Evolutionary conservation across 1,140 invertebrate species (phyloP).

Genomic region (Neuroterus valhalla): DNA sequence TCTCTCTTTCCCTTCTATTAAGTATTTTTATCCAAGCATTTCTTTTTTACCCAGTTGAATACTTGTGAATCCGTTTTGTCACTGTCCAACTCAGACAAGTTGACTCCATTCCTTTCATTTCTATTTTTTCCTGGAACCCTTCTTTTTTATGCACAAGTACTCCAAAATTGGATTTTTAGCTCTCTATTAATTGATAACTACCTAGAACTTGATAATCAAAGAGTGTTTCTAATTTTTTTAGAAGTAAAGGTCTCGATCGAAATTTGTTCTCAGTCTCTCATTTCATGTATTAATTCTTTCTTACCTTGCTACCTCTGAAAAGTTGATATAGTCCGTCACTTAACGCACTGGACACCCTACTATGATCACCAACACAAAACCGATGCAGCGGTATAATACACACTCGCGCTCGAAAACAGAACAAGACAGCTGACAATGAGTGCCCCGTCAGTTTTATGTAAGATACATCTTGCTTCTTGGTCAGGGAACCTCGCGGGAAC

Average conservation of each 20-base stretch:
- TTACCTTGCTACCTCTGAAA: slow-evolving; percentile 48
- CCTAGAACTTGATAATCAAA: background rate
- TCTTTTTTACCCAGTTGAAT: too few relatives aligned
- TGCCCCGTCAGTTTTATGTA: slow-evolving; percentile 57
- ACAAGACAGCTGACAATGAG: slow-evolving; percentile 60
- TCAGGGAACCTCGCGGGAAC: slow-evolving; percentile 25
- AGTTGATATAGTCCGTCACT: slow-evolving; percentile 29
- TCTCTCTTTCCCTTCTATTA: slow-evolving; percentile 31
- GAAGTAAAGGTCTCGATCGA: too few relatives aligned
- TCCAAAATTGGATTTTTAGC: background rate
- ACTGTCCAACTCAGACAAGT: too few relatives aligned
- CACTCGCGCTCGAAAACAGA: slow-evolving; percentile 53
- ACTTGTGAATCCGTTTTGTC: too few relatives aligned
- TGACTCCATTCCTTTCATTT: slow-evolving; percentile 23
- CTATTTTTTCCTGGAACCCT: slow-evolving; percentile 20
- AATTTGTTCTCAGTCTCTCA: background rate
- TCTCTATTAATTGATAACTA: background rate
- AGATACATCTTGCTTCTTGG: slow-evolving; percentile 50
- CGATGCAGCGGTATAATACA: slow-evolving; percentile 42
- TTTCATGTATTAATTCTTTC: slow-evolving; percentile 31
- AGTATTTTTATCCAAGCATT: too few relatives aligned
- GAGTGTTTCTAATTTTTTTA: background rate
- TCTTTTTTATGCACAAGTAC: slow-evolving; percentile 11
- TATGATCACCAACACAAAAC: slow-evolving; percentile 36
- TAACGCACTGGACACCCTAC: slow-evolving; percentile 43